Evolutionary conservation across 1,140 invertebrate species (phyloP).

Genomic region (Heliothis virescens): DNA sequence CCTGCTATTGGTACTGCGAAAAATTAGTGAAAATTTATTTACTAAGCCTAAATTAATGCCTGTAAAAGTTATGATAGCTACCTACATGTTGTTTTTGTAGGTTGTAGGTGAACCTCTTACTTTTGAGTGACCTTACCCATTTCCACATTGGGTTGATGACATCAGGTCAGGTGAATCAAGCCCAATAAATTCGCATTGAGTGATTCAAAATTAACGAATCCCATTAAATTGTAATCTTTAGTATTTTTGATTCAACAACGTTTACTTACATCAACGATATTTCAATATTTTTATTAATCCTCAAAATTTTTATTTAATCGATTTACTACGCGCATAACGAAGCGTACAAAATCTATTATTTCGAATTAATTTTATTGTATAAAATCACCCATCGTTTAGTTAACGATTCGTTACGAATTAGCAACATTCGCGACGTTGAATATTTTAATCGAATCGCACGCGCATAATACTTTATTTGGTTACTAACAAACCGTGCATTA

Average conservation of each 20-base stretch:
- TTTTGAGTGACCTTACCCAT: no score
- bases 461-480: slow-evolving; percentile 33
- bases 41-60: no score
- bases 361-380: slow-evolving; percentile 62
- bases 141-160: no score
- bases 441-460: slow-evolving; percentile 47
- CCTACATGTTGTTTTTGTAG: no score
- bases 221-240: not conserved
- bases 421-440: slow-evolving; percentile 42
- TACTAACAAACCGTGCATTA: slow-evolving; percentile 43
- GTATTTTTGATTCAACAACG: not conserved
- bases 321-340: slow-evolving; percentile 43
- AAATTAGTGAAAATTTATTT: no score
- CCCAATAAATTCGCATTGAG: not conserved
- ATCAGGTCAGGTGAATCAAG: not conserved
- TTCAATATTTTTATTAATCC: slow-evolving; percentile 30
- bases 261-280: slow-evolving; percentile 12
- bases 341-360: slow-evolving; percentile 52
- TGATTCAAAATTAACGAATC: not conserved
- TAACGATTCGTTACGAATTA: slow-evolving; percentile 64
- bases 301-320: slow-evolving; percentile 44
- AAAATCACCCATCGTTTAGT: slow-evolving; percentile 64
- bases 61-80: no score
- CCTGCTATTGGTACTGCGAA: no score
- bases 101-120: no score